phyloP scores from a whole-genome alignment of 2,113 vertebrate genomes.

The Mola mola region DNA sequence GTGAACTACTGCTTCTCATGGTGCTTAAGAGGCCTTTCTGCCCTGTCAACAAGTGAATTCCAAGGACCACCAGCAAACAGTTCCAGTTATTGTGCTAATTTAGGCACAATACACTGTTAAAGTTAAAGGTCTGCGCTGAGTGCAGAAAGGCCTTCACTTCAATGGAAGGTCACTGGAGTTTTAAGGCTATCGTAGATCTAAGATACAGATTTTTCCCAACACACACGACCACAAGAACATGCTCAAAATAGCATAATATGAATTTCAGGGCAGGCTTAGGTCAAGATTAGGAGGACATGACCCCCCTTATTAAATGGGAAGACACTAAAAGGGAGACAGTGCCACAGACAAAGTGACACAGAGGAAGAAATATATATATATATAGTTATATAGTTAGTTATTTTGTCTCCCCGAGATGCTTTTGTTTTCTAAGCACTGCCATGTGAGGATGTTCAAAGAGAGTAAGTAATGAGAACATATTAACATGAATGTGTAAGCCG shows the following conservation, averaged over 20 bases:
- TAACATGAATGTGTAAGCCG: too few relatives aligned
- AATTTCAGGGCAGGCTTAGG: slow-evolving; percentile 9
- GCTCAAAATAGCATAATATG: slow-evolving; percentile 1
- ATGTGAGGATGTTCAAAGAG: too few relatives aligned
- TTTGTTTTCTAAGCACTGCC: too few relatives aligned
- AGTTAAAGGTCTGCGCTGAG: slow-evolving; percentile 48
- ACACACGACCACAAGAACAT: background rate
- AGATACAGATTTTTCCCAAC: slow-evolving; percentile 14
- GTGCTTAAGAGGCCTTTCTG: slow-evolving; percentile 34
- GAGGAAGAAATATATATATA: too few relatives aligned
- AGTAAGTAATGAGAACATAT: too few relatives aligned
- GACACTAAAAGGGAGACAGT: too few relatives aligned
- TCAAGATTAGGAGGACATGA: slow-evolving; percentile 6
- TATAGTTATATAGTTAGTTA: too few relatives aligned
- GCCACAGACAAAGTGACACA: too few relatives aligned
- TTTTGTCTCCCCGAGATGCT: too few relatives aligned
- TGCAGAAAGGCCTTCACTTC: slow-evolving; percentile 39
- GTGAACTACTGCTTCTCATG: slow-evolving; percentile 10
- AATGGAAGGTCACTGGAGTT: slow-evolving; percentile 57
- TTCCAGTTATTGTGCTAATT: slow-evolving; percentile 54
- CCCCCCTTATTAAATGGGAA: too few relatives aligned
- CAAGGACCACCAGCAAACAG: slow-evolving; percentile 28
- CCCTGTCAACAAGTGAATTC: slow-evolving; percentile 37
- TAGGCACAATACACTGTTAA: slow-evolving; percentile 55
- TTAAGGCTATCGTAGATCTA: slow-evolving; percentile 5